Conservation (phyloP, 2,113 vertebrate species). For the Rhabdomys dilectus region DNA sequence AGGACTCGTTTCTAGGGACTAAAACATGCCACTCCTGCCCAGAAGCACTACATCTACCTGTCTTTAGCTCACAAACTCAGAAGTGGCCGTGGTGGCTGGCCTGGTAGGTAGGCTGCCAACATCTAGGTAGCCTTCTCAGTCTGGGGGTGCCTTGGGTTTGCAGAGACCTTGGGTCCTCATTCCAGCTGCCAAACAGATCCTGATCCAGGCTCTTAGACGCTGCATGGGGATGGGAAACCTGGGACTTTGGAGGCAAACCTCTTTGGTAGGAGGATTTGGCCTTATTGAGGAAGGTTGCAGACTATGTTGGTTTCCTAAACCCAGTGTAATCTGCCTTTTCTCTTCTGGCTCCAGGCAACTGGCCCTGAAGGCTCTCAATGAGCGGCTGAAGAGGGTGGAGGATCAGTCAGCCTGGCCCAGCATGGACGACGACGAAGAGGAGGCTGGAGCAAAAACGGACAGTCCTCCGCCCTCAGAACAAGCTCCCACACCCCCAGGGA, state of each 20-base stretch:
- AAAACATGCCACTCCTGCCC: background rate
- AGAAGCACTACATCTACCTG: background rate
- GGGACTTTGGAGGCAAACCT: background rate
- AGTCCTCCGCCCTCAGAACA: slow-evolving; percentile 86
- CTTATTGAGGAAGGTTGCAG: background rate
- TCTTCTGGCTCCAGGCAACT: slow-evolving; percentile 91
- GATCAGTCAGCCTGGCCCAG: slow-evolving; percentile 97
- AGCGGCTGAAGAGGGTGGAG: slow-evolving; percentile 96
- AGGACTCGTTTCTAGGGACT: background rate
- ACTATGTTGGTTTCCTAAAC: background rate
- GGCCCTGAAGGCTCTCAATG: slow-evolving; percentile 97
- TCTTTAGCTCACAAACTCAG: background rate
- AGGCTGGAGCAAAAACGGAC: slow-evolving; percentile 86
- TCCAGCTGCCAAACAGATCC: background rate
- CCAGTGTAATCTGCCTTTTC: slow-evolving; percentile 34
- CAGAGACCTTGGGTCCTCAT: background rate
- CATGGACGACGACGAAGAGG: slow-evolving; percentile 99
- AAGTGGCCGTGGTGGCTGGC: background rate
- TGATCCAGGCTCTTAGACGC: background rate
- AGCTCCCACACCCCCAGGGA: slow-evolving; percentile 73
- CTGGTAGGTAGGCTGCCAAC: background rate
- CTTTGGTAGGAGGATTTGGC: too few species aligned
- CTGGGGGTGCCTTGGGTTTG: background rate
- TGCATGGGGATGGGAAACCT: background rate
- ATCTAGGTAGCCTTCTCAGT: background rate